Evolutionary conservation across 2,113 vertebrate species (phyloP), one percentile per base, ranked within the genome.

Genomic region (Aythya baeri): DNA sequence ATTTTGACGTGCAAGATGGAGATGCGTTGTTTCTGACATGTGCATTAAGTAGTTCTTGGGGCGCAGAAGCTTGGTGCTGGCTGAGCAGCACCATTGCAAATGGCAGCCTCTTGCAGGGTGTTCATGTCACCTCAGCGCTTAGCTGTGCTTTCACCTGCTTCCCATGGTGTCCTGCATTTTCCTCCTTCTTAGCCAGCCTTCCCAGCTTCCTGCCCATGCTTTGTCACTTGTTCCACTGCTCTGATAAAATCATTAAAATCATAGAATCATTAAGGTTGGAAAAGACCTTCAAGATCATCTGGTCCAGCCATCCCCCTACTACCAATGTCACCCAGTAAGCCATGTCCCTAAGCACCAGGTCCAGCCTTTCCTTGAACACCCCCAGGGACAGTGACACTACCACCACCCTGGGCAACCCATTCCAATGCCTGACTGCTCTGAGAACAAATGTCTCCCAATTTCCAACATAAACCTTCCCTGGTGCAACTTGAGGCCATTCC

Each of bases 31-130:
- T 82, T 57, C 66, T 79, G 77, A 72, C 7, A 6, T 0, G 0
- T 78, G 9, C 5, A 0, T 44, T 84, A 16, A 11, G 1, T 46
- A n/a, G 70, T 46, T 57, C 57, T 50, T 7, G 25, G 46, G 73
- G 21, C 67, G 43, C 62, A 68, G 66, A 23, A 4, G 11, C 38
- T 52, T 78, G 65, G 46, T 68, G 49, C 41, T 9, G 22, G 34
- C 67, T 34, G 67, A 49, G 38, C 54, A 75, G 70, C 3, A 3
- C 66, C 49, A 5, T 2, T 55, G 73, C 0, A 0, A 36, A 44
- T 17, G 34, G 43, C 61, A 80, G 32, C 82, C 34, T 87, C 34
- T 66, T 4, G 1, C 13, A 57, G 38, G 44, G 36, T 13, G 7
- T 31, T 46, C 54, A 6, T 91, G 62, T 44, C 78, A 77, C 83